A percentile compares a stretch with the other conserved stretches of the same genome.
phyloP scores from a whole-genome alignment of 2,113 vertebrate genomes.

The Philantomba maxwellii region DNA sequence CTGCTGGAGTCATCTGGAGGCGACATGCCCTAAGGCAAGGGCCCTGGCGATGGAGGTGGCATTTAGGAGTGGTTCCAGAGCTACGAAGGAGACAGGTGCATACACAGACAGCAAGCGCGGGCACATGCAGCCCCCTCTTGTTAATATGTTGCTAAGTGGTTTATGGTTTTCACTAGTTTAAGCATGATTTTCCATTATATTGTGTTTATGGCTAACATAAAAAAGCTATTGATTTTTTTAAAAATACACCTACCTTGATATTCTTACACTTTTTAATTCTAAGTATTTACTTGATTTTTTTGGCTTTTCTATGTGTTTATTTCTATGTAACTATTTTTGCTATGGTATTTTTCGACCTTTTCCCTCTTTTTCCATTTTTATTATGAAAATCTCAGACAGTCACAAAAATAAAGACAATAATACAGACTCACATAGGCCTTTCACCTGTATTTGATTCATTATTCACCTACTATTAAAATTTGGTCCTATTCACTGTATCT shows the following conservation, averaged over 20 bases:
- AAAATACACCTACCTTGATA: background rate
- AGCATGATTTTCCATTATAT: background rate
- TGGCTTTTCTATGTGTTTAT: background rate
- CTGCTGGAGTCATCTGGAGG: background rate
- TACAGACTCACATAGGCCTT: background rate
- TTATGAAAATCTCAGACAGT: background rate
- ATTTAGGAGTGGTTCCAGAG: background rate
- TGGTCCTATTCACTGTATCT: background rate
- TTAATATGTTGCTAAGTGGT: background rate
- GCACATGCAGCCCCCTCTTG: too few relatives aligned
- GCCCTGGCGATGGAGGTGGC: background rate
- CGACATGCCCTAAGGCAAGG: background rate
- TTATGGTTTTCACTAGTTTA: background rate
- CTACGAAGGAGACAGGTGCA: background rate
- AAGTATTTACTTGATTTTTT: background rate
- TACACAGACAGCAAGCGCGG: fast-evolving
- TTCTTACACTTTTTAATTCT: background rate
- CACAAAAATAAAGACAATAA: background rate
- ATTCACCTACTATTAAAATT: background rate
- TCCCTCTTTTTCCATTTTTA: background rate
- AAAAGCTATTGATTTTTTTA: background rate
- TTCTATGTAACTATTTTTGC: background rate
- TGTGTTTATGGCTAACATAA: background rate
- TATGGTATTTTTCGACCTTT: background rate
- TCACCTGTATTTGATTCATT: background rate